phyloP scores from a whole-genome alignment of 2,113 vertebrate species.

The Ictalurus furcatus region DNA sequence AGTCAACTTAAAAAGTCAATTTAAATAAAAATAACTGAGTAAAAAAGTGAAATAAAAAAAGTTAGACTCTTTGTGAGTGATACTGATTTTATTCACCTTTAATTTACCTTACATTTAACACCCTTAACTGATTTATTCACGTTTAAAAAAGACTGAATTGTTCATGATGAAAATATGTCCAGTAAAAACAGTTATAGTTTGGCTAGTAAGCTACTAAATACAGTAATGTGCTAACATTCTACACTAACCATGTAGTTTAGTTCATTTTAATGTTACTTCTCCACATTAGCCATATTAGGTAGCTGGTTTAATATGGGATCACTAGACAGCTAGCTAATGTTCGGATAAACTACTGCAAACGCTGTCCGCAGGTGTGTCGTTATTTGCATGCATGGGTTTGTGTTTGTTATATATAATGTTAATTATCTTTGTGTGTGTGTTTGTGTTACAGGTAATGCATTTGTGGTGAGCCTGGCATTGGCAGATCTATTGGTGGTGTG shows the following conservation, averaged over 20 bases:
- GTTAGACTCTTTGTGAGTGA: neutral
- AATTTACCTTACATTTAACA: too few species aligned
- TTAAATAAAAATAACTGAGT: neutral
- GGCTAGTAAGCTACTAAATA: neutral
- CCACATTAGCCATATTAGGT: neutral
- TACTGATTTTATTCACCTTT: neutral
- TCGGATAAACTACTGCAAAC: neutral
- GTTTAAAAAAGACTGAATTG: neutral
- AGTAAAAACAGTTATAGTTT: neutral
- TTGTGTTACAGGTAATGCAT: constrained; percentile 74
- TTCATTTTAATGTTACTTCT: neutral
- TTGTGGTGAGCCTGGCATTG: constrained; percentile 81
- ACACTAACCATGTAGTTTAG: neutral
- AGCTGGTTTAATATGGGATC: neutral
- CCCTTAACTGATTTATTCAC: neutral
- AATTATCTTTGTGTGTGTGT: neutral
- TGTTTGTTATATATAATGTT: neutral
- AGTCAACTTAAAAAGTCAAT: neutral
- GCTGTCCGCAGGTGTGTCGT: neutral
- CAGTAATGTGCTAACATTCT: neutral
- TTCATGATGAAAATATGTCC: neutral
- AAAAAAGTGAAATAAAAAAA: neutral
- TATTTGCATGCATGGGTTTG: neutral
- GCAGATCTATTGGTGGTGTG: constrained; percentile 82
- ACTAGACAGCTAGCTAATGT: neutral